A percentile compares a stretch with the other conserved stretches of the same genome.
Evolutionary conservation across 2,888 invertebrate species (phyloP).

Genomic region (Andricus curvator): DNA sequence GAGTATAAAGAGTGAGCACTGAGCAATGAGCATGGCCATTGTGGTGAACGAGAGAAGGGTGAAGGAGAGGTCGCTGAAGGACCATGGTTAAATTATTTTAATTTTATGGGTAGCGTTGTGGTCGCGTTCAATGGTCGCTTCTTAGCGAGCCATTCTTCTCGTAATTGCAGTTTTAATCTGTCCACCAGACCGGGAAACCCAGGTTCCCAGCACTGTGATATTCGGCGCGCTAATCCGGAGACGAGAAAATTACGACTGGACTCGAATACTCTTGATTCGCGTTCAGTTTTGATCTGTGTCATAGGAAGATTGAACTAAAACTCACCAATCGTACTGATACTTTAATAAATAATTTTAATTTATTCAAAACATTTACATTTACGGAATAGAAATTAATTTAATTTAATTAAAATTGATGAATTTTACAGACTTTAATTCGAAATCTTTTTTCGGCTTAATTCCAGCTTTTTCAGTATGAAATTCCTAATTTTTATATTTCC

Average conservation of each 20-base stretch:
- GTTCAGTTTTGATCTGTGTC: conserved; percentile 1
- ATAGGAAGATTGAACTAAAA: background rate
- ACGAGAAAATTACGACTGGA: conserved; percentile 27
- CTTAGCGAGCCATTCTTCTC: conserved; percentile 67
- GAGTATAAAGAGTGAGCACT: background rate
- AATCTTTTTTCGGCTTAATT: too few species aligned
- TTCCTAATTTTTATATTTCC: too few species aligned
- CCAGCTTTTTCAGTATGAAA: too few species aligned
- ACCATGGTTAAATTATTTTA: conserved; percentile 66
- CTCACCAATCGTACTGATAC: background rate
- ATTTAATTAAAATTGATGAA: too few species aligned
- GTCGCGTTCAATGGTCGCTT: conserved; percentile 61
- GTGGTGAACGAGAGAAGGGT: conserved; percentile 15
- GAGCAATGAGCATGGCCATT: background rate
- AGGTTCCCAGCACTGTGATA: conserved; percentile 53
- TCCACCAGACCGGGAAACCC: conserved; percentile 61
- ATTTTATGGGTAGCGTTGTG: conserved; percentile 63
- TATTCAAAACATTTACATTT: background rate
- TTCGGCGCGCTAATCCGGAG: conserved; percentile 51
- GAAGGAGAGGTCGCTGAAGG: conserved; percentile 45
- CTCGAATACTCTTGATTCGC: conserved; percentile 38
- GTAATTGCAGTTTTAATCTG: conserved; percentile 73
- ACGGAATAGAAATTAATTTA: too few species aligned
- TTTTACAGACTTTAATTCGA: too few species aligned
- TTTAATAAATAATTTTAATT: background rate